Evolutionary conservation across 2,888 invertebrate species (phyloP).

Genomic region (Criorhina ranunculi): DNA sequence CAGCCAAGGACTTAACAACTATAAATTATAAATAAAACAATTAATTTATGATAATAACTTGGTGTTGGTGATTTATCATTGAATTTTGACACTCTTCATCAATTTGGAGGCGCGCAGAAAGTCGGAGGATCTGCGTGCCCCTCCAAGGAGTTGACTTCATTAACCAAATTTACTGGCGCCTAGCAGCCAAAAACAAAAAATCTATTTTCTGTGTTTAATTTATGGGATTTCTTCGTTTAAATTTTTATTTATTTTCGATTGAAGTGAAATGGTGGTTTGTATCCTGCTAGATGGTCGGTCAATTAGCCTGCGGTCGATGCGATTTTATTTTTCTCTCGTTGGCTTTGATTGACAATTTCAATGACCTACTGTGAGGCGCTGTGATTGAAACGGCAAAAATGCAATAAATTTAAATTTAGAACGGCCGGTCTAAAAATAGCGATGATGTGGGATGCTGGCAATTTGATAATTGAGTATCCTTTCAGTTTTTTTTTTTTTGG

Average conservation of each 20-base stretch:
- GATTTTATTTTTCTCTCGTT: conserved; percentile 2
- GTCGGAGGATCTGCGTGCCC: neutral
- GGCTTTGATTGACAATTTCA: conserved; percentile 69
- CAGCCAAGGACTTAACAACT: neutral
- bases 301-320: conserved; percentile 16
- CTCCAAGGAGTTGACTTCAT: conserved; percentile 29
- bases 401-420: conserved; percentile 73
- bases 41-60: conserved; percentile 54
- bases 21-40: conserved; percentile 38
- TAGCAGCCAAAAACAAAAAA: conserved; percentile 30
- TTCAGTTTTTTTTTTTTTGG: conserved; percentile 45
- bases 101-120: conserved; percentile 16
- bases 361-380: conserved; percentile 62
- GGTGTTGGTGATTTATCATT: conserved; percentile 61
- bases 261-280: conserved; percentile 32
- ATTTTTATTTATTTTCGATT: conserved; percentile 56
- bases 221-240: conserved; percentile 58
- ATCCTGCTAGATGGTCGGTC: conserved; percentile 2
- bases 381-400: conserved; percentile 45
- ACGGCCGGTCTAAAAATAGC: conserved; percentile 57
- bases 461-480: conserved; percentile 58
- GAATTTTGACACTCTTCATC: conserved; percentile 67
- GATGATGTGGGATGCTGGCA: conserved; percentile 59
- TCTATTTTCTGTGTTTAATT: conserved; percentile 52
- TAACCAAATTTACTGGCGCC: conserved; percentile 62